Evolutionary conservation across 1,140 invertebrate species (phyloP).

Genomic region (Prorops nasuta): DNA sequence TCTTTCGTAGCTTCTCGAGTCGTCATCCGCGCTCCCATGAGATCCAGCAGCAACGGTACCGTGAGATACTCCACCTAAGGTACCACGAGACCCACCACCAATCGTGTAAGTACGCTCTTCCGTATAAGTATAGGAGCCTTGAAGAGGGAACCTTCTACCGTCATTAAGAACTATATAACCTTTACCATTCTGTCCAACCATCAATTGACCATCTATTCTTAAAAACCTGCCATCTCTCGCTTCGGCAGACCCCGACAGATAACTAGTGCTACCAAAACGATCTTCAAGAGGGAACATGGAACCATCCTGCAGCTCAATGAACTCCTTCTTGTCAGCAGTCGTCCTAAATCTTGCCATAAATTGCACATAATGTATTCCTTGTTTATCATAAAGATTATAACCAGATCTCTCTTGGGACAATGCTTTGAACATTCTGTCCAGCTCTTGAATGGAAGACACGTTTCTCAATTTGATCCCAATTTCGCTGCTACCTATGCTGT

Average conservation of each 20-base stretch:
- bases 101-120: constrained; percentile 30
- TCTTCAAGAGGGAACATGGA: constrained; percentile 39
- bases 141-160: constrained; percentile 37
- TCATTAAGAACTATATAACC: constrained; percentile 39
- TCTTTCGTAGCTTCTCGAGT: constrained; percentile 13
- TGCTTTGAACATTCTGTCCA: constrained; percentile 29
- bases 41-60: background rate
- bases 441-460: constrained; percentile 32
- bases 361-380: constrained; percentile 34
- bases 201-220: constrained; percentile 34
- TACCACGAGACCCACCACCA: constrained; percentile 10
- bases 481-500: constrained; percentile 26
- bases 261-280: constrained; percentile 24
- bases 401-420: constrained; percentile 26
- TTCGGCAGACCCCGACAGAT: constrained; percentile 6
- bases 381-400: constrained; percentile 25
- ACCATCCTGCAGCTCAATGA: constrained; percentile 42
- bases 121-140: constrained; percentile 34
- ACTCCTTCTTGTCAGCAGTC: constrained; percentile 30
- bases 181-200: constrained; percentile 28
- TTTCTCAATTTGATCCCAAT: constrained; percentile 26
- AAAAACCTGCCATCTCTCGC: constrained; percentile 21
- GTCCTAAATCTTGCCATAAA: constrained; percentile 36
- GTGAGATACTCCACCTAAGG: no score
- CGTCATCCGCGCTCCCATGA: background rate